Evolutionary conservation across 37 sponge, comb jelly and placozoan genomes (phyloP), one percentile per base, ranked within the genome.

Genomic region (Beroe ovata): DNA sequence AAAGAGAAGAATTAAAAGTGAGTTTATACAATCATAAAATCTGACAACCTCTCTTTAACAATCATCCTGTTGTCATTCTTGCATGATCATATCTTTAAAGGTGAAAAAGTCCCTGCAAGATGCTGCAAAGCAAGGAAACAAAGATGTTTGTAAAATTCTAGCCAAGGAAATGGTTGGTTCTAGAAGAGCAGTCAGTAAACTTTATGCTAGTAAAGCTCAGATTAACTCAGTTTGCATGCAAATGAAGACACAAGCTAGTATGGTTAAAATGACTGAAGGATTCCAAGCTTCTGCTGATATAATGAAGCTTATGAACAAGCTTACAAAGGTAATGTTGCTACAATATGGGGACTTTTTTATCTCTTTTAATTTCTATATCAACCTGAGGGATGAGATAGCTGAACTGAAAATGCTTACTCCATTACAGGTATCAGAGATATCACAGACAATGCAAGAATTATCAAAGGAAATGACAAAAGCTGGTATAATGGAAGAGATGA

Each of bases 191-290:
- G 94, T 95, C 64, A 93, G 93, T 41, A 98, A 96, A 81, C 29
- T 98, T 64, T 94, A 98, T 60, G 95, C 99, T 22, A 94, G 95
- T 58, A 98, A 96, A 69, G 99, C 99, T 0, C 99, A 98, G 89
- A 94, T 98, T 89, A 98, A 98, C 92, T 98, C 99, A 39, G 96
- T 98, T 1, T 42, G 92, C 36, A 98, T 98, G 99, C 91, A 71
- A 41, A 98, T 98, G 99, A 92, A 98, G 47, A 90, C 94, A 18
- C 99, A 98, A 60, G 69, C 71, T 94, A 96, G 96, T 20, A 94
- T 89, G 88, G 37, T 95, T 37, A 88, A 94, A 2, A 96, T 98
- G 96, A 71, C 95, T 88, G 96, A 96, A 0, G 81, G 95, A 20
- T 92, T 98, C 39, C 64, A 69, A 84, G 94, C 93, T 93, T 96